Evolutionary conservation across 2,797 vertebrate genomes (phyloP).

Genomic region (Jordanella pulchra): DNA sequence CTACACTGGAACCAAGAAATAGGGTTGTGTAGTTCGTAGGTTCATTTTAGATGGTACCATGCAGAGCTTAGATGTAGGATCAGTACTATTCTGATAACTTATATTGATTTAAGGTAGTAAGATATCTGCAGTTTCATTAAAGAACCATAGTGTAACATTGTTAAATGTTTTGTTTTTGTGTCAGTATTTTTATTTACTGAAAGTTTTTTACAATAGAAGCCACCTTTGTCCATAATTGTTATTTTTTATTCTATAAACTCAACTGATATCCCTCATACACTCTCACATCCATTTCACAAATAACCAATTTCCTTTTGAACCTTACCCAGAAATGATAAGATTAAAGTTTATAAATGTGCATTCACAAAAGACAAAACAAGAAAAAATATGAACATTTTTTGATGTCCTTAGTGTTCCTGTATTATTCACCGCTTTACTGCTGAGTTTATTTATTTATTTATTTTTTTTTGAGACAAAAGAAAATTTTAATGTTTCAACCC

Average conservation of each 20-base stretch:
- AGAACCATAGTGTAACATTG: background rate
- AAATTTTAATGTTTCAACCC: constrained; percentile 50
- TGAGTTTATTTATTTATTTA: constrained; percentile 1
- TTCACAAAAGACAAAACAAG: constrained; percentile 17
- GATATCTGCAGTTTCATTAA: background rate
- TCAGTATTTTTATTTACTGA: background rate
- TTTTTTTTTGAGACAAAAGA: constrained; percentile 16
- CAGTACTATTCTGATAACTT: background rate
- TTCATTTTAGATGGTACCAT: constrained; percentile 1
- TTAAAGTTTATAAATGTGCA: constrained; percentile 18
- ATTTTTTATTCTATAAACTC: no score
- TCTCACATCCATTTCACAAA: background rate
- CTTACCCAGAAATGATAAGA: background rate
- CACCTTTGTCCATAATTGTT: background rate
- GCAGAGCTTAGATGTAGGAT: constrained; percentile 13
- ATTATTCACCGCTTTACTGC: constrained; percentile 22
- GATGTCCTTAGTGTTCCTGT: constrained; percentile 30
- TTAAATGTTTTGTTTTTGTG: background rate
- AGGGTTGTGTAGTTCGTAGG: background rate
- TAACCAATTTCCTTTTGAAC: background rate
- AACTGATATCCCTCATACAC: no score
- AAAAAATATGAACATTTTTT: constrained; percentile 28
- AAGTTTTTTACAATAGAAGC: background rate
- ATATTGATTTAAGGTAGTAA: background rate
- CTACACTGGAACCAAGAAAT: background rate